Evolutionary conservation across 92 coral and sea anemone genomes (phyloP), one percentile per base, ranked within the genome.

Genomic region (Paramuricea clavata): DNA sequence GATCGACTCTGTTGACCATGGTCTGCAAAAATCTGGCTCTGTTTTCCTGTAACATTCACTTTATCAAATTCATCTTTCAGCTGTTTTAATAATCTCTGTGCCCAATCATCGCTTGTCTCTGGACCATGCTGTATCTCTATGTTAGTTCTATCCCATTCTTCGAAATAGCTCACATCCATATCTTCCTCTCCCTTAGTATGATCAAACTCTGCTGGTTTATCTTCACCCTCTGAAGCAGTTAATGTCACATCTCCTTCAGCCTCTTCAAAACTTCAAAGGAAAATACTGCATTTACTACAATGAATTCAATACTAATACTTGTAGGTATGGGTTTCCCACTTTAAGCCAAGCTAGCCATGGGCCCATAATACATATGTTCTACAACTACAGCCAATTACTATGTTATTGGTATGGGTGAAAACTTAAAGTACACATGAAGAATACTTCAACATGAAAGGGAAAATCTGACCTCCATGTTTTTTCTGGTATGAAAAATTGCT

Each of bases 131-230:
- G 27, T 19, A 19, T 0, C 13, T 34, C 6, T 28, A 72, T 22
- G 15, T 72, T 27, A 16, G 26, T 25, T 17, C 3, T 28, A 72
- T 12, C 28, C 16, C 33, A 49, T 39, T 10, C 13, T 25, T 6
- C 32, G 39, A 1, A 72, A 16, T 36, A 28, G 8, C 43, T 68
- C 3, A 28, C 19, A 5, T 42, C 78, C 44, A 39, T 39, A n/a
- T 72, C 52, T 42, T 72, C 78, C 39, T 74, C 80, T 26, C 80
- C 80, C 43, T 69, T 69, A 6, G 76, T 69, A 7, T 28, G 76
- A 33, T 69, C 23, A 69, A 61, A 2, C 17, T 61, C 75, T 39
- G 44, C 4, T 39, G 44, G 44, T 39, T 39, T 10, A 39, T 39
- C 44, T 39, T 39, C 44, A 39, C 10, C 10, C 44, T 39, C 44